Conservation (phyloP, 2,888 invertebrate species). For the Heliconius sara region DNA sequence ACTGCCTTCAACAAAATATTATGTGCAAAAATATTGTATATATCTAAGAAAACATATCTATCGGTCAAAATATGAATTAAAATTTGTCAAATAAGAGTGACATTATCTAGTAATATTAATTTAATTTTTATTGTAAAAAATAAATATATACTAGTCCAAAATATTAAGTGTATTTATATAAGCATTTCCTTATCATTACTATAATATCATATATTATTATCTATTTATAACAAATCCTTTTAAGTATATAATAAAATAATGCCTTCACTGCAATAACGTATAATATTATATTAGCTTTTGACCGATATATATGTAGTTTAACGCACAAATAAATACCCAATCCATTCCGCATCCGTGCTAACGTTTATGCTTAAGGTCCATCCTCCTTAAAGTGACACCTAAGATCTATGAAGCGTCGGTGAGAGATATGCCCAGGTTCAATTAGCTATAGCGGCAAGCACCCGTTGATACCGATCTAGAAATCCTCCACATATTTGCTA, state of each 20-base stretch:
- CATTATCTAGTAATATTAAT: constrained; percentile 83
- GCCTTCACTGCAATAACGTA: constrained; percentile 42
- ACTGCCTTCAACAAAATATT: constrained; percentile 67
- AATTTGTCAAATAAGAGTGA: constrained; percentile 75
- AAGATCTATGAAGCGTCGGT: neutral
- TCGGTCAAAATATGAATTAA: constrained; percentile 81
- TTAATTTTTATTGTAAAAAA: constrained; percentile 74
- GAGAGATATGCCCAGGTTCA: constrained; percentile 46
- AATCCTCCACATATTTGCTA: constrained; percentile 51
- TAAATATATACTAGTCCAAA: constrained; percentile 80
- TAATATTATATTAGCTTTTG: constrained; percentile 78
- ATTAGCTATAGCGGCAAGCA: constrained; percentile 53
- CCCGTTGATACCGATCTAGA: constrained; percentile 59
- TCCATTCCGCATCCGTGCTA: constrained; percentile 52
- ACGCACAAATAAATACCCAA: constrained; percentile 70
- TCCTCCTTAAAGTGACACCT: constrained; percentile 35
- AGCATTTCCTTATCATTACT: constrained; percentile 64
- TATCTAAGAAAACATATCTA: constrained; percentile 37
- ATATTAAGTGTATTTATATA: constrained; percentile 67
- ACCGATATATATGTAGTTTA: constrained; percentile 79
- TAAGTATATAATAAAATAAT: constrained; percentile 49
- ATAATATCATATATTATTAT: constrained; percentile 52
- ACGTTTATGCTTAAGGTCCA: neutral
- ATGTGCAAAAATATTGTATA: constrained; percentile 59
- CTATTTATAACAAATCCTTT: constrained; percentile 46